Percentiles rank a stretch among this genome's conserved stretches.
Conservation (phyloP, 2,888 invertebrate genomes). For the Cartodere bifasciata region DNA sequence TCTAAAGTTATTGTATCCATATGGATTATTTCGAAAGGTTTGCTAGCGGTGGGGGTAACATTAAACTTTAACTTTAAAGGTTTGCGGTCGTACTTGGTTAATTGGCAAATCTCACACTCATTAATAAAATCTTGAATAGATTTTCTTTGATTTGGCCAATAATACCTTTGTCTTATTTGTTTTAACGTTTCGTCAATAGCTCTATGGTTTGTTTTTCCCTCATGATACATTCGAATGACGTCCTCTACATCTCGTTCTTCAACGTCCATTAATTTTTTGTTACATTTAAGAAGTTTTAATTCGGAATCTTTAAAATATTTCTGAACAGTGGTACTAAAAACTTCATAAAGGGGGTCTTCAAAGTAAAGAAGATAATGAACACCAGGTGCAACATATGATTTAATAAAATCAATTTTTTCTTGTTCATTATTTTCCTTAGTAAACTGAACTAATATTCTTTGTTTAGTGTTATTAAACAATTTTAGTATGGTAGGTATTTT, state of each 20-base stretch:
- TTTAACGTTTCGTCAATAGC: too few species aligned
- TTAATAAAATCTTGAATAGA: slow-evolving; percentile 9
- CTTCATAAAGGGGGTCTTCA: slow-evolving; percentile 4
- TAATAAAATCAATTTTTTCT: too few species aligned
- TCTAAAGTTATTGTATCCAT: too few species aligned
- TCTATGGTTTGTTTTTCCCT: slow-evolving; percentile 14
- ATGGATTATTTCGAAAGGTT: too few species aligned
- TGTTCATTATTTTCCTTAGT: slow-evolving; percentile 3
- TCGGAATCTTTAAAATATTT: slow-evolving; percentile 4
- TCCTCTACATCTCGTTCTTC: slow-evolving; percentile 3
- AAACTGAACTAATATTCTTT: slow-evolving; percentile 4
- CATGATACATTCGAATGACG: slow-evolving; percentile 9
- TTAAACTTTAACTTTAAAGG: slow-evolving; percentile 8
- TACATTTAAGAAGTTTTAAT: slow-evolving; percentile 3
- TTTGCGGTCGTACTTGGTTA: slow-evolving; percentile 8
- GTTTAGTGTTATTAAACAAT: neutral
- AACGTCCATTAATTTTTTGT: slow-evolving; percentile 5
- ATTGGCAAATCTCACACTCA: too few species aligned
- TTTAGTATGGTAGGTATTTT: neutral
- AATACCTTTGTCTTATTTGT: slow-evolving; percentile 7
- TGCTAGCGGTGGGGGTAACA: too few species aligned
- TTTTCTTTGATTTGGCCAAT: slow-evolving; percentile 9
- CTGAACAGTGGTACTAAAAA: slow-evolving; percentile 1
- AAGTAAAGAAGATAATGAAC: slow-evolving; percentile 4
- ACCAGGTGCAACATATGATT: too few species aligned